phyloP scores from a whole-genome alignment of 2,888 invertebrate genomes.

The Tenthredo scrophulariae region DNA sequence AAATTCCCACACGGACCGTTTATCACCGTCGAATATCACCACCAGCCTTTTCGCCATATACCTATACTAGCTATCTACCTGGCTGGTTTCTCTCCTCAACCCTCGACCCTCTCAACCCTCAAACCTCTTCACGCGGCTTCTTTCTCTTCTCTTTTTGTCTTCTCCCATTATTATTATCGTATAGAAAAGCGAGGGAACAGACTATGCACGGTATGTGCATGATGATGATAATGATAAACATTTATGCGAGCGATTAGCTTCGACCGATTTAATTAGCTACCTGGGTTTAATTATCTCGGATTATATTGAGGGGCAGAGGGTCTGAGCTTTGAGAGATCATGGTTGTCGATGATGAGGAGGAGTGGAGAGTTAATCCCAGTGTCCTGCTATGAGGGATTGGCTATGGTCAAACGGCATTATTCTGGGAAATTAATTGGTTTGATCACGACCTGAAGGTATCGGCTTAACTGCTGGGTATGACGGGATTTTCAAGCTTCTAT shows the following conservation, averaged over 20 bases:
- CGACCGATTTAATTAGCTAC: slow-evolving; percentile 42
- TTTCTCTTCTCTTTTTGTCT: neutral
- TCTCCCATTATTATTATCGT: too few species aligned
- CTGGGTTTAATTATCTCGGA: slow-evolving; percentile 63
- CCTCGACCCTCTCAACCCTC: neutral
- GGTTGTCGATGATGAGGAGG: slow-evolving; percentile 39
- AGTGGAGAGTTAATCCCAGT: slow-evolving; percentile 10
- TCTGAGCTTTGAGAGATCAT: slow-evolving; percentile 51
- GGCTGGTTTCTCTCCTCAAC: neutral
- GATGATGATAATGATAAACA: neutral
- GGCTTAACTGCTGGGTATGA: slow-evolving; percentile 33
- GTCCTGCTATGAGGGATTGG: slow-evolving; percentile 33
- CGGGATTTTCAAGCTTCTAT: neutral
- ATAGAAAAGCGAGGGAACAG: too few species aligned
- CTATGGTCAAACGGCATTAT: slow-evolving; percentile 44
- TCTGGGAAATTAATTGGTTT: slow-evolving; percentile 42
- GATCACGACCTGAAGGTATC: slow-evolving; percentile 36
- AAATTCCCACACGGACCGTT: slow-evolving; percentile 51
- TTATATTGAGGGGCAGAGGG: slow-evolving; percentile 58
- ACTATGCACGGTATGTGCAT: too few species aligned
- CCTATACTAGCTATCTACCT: neutral
- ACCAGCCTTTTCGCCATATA: slow-evolving; percentile 6
- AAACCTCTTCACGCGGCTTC: neutral
- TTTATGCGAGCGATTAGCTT: neutral
- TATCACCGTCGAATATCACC: slow-evolving; percentile 53